Evolutionary conservation across 2,888 invertebrate genomes (phyloP).

Genomic region (Melipona bicolor): DNA sequence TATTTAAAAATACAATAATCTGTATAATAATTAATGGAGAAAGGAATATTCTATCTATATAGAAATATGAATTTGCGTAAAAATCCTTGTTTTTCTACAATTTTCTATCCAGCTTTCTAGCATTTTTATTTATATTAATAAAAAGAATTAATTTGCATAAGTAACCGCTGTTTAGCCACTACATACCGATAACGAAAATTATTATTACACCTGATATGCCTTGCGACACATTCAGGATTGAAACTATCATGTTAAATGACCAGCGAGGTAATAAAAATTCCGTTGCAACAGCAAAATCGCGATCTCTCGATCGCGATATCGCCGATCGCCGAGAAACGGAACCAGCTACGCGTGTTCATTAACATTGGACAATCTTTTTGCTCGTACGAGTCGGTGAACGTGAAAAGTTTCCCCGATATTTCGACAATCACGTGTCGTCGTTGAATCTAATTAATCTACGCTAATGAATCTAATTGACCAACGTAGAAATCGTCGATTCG

Average conservation of each 20-base stretch:
- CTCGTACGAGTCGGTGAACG: not conserved
- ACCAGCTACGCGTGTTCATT: constrained; percentile 1
- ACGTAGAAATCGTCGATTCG: not conserved
- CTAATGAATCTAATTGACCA: constrained; percentile 18
- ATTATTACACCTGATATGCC: not conserved
- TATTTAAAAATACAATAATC: no score
- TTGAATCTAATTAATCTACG: not conserved
- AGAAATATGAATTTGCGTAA: no score
- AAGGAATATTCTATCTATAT: no score
- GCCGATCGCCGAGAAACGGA: not conserved
- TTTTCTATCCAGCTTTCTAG: no score
- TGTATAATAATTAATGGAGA: no score
- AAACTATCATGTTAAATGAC: not conserved
- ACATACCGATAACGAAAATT: no score
- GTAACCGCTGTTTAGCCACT: no score
- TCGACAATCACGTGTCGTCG: not conserved
- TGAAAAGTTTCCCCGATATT: not conserved
- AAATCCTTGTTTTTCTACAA: no score
- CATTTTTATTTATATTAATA: no score
- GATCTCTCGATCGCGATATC: not conserved
- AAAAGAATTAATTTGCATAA: no score
- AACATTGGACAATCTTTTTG: constrained; percentile 3
- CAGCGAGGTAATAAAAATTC: not conserved
- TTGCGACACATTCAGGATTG: not conserved
- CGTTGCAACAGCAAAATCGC: not conserved